Evolutionary conservation across 2,888 invertebrate species (phyloP), one percentile per base, ranked within the genome.

Genomic region (Pyralis farinalis): DNA sequence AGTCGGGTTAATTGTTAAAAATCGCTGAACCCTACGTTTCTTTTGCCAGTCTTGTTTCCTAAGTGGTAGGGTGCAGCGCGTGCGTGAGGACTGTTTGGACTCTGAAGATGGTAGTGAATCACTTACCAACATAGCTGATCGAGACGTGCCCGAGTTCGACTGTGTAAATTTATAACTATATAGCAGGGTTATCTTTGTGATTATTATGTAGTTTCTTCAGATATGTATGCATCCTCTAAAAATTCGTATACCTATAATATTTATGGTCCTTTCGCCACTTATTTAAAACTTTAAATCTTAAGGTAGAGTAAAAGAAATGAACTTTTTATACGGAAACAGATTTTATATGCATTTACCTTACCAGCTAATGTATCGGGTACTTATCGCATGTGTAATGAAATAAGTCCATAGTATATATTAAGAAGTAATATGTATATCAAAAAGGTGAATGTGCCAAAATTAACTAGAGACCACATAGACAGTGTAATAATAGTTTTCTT

Each of bases 121-220:
- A n/a, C n/a, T n/a, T n/a, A n/a, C n/a, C n/a, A n/a, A n/a, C n/a
- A n/a, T n/a, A n/a, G n/a, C n/a, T n/a, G n/a, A n/a, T n/a, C n/a
- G n/a, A n/a, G n/a, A n/a, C n/a, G n/a, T n/a, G n/a, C n/a, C 16
- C 4, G 4, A 16, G 39, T 36, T 46, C 34, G 42, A 45, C 46
- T 46, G 49, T 47, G 42, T 42, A 38, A 40, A 46, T 50, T n/a
- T 16, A 40, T 41, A 44, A n/a, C 43, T 37, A 39, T 31, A 43
- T 42, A 48, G 49, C 57, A 58, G 57, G 57, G 57, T 55, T 49
- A 41, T 40, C 37, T 53, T 47, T 54, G 58, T 58, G 58, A 58
- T 58, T 45, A 42, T 43, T 30, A 39, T 41, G 33, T 29, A 41
- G 40, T 39, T 22, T 37, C 47, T 5, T 25, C 25, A 5, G 25